Conservation (phyloP, 2,888 invertebrate species). For the Callosobruchus maculatus region DNA sequence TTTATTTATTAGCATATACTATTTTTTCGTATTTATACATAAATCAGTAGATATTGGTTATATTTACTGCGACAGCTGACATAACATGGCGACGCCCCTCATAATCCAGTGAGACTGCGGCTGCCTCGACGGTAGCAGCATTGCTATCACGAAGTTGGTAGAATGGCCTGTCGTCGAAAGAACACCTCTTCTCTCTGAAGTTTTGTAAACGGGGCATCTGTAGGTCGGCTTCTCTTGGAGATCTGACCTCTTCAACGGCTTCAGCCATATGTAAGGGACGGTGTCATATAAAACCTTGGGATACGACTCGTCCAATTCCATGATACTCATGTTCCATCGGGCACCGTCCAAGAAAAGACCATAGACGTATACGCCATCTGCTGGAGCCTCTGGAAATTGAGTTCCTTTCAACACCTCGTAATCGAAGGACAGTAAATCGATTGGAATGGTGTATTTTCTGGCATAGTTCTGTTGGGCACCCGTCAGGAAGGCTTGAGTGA, state of each 20-base stretch:
- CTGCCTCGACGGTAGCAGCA: conserved; percentile 65
- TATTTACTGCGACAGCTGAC: conserved; percentile 84
- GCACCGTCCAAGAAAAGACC: conserved; percentile 88
- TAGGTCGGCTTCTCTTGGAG: conserved; percentile 64
- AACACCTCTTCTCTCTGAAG: conserved; percentile 79
- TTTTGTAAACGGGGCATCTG: conserved; percentile 87
- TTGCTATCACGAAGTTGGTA: conserved; percentile 87
- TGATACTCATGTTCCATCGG: conserved; percentile 70
- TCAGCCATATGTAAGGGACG: conserved; percentile 78
- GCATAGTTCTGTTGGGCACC: conserved; percentile 92
- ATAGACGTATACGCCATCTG: conserved; percentile 71
- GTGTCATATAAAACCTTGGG: conserved; percentile 80
- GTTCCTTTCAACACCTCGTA: conserved; percentile 65
- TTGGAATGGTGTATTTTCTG: conserved; percentile 86
- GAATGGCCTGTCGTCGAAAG: conserved; percentile 92
- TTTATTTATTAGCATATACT: no score
- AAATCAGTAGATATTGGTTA: no score
- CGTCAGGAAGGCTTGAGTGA: conserved; percentile 92
- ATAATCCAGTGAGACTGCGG: conserved; percentile 82
- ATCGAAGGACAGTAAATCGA: conserved; percentile 81
- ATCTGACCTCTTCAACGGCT: conserved; percentile 70
- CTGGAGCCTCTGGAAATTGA: conserved; percentile 54
- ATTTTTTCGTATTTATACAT: no score
- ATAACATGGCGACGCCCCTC: conserved; percentile 82
- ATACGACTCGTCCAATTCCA: conserved; percentile 70